Evolutionary conservation across 2,797 vertebrate species (phyloP), one percentile per base, ranked within the genome.

Genomic region (Poecilia picta): DNA sequence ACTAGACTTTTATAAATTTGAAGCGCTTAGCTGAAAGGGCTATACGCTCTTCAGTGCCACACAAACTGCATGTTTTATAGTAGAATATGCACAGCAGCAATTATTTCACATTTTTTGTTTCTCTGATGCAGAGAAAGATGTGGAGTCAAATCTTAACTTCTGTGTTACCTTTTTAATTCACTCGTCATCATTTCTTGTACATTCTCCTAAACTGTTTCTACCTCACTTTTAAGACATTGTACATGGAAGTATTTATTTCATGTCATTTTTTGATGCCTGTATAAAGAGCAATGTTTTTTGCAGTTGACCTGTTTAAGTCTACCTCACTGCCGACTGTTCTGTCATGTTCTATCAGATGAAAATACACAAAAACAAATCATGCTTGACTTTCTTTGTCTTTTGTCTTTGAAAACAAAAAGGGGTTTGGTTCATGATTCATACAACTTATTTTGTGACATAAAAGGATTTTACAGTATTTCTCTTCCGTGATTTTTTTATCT

Each of bases 201-300:
- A 93, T 94, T 93, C 85, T 92, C 88, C 93, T 91, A 93, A 92
- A 94, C 92, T 85, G 81, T 86, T 93, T 95, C 94, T 95, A 95
- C 94, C 94, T 95, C 94, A 94, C 89, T 90, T 91, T 92, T 78
- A 94, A 92, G 84, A 92, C 86, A 41, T 84, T 89, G 91, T 90
- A 89, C 93, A 92, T 93, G 93, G 90, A 94, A 93, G 76, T 92
- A 90, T 94, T 92, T 93, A 91, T 93, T 89, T 94, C 93, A 93
- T 93, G 93, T 93, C 80, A 79, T 91, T 92, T 73, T 93, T 89
- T 88, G 80, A 83, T 84, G 88, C 83, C 86, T 85, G 88, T 86
- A 87, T 84, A 82, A 87, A 78, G 85, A 92, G 85, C 85, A 89
- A 83, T 86, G 73, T 90, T 92, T 93, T 83, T 82, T 79, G 75